phyloP scores from a whole-genome alignment of 37 sponge, comb jelly and placozoan species.

The Spongilla lacustris region DNA sequence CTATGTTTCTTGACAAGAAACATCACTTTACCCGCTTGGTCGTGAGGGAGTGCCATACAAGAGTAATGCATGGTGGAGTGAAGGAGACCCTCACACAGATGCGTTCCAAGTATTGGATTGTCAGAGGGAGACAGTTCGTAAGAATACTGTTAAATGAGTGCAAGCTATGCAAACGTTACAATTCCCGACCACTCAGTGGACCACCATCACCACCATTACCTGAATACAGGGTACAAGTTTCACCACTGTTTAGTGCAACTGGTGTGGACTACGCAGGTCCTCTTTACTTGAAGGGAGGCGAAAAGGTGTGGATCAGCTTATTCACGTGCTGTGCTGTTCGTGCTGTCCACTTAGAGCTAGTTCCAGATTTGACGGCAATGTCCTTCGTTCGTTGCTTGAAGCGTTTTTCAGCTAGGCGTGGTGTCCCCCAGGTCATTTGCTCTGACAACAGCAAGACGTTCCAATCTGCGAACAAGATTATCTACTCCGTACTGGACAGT shows the following conservation, averaged over 20 bases:
- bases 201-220: conserved; percentile 9
- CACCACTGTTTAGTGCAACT: conserved; percentile 1
- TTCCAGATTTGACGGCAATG: conserved; percentile 17
- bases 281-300: not conserved
- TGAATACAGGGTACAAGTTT: not conserved
- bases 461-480: not conserved
- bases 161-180: too few relatives aligned
- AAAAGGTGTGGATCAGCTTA: conserved; percentile 24
- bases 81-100: conserved; percentile 30
- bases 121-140: conserved; percentile 18
- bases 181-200: too few relatives aligned
- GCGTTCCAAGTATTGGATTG: conserved; percentile 22
- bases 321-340: conserved; percentile 27
- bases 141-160: conserved; percentile 16
- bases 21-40: conserved; percentile 26
- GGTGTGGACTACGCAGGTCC: conserved; percentile 28
- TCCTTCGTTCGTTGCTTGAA: conserved; percentile 30
- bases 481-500: not conserved
- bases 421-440: not conserved
- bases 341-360: conserved; percentile 25
- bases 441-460: conserved; percentile 42
- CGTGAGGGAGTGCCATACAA: not conserved
- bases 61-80: conserved; percentile 17
- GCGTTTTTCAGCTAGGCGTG: conserved; percentile 20
- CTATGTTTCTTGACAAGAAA: conserved; percentile 13